Evolutionary conservation across 2,888 invertebrate genomes (phyloP), one percentile per base, ranked within the genome.

Genomic region (Heteropelma amictum): DNA sequence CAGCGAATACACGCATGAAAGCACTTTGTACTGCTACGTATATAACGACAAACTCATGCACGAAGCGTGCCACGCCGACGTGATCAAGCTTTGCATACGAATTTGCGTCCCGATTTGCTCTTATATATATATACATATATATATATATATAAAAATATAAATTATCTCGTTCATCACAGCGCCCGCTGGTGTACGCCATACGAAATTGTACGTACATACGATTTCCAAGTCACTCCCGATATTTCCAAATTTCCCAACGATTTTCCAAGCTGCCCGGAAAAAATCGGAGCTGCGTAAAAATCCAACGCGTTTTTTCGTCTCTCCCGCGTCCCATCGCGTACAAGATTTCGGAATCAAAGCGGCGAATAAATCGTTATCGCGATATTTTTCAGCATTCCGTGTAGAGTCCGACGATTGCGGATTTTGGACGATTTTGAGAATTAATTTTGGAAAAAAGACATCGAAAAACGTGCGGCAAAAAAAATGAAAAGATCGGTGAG

Each of bases 81-180:
- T 54, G 64, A 74, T 69, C 45, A 54, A 23, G 65, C 64, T n/a
- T 65, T 69, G 74, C 64, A 74, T 74, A 74, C 74, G 74, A 74
- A 74, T 74, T 70, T 53, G 64, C 53, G 74, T 74, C 74, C 69
- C 64, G 69, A 58, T 74, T 74, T 38, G 17, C 35, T 58, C 47
- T 60, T 23, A 14, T 47, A 51, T 49, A 40, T 7, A 60, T 28
- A 35, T 7, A 40, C 2, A 49, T n/a, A 45, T 7, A 38, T 28
- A 30, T 38, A 21, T 23, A 42, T 17, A 56, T 14, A 30, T 17
- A 21, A 8, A 14, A 21, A 33, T 33, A 54, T 35, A n/a, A 5
- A 38, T 63, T 35, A 47, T 63, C 23, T 35, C 6, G 33, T 38
- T 26, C 49, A 28, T 14, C 33, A 35, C 10, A 49, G 63, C 35